phyloP scores from a whole-genome alignment of 2,797 vertebrate species.

The Liasis olivaceus region DNA sequence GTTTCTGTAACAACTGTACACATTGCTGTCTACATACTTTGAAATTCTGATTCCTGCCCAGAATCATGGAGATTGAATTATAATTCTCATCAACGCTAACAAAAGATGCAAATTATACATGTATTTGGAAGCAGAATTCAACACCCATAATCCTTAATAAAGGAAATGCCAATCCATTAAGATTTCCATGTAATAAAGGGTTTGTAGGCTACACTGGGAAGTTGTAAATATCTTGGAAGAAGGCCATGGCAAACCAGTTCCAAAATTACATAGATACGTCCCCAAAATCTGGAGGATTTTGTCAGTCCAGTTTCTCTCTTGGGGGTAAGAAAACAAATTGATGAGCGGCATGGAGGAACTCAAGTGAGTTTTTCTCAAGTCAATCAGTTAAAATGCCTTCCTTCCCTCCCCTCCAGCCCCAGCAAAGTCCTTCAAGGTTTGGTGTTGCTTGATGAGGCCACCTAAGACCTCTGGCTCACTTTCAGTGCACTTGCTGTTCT shows the following conservation, averaged over 20 bases:
- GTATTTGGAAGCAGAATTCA: neutral
- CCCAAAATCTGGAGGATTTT: neutral
- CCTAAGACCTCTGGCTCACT: neutral
- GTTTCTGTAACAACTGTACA: neutral
- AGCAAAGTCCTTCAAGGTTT: neutral
- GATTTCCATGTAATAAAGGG: neutral
- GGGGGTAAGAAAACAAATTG: neutral
- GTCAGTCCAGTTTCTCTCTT: neutral
- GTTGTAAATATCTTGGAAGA: neutral
- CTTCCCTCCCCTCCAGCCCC: neutral
- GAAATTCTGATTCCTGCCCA: neutral
- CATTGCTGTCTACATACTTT: neutral
- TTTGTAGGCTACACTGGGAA: neutral
- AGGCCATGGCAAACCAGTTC: neutral
- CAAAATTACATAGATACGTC: neutral
- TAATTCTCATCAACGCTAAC: neutral
- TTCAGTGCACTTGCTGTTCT: neutral
- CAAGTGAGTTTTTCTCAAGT: neutral
- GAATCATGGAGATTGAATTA: neutral
- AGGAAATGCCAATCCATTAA: neutral
- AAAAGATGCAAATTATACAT: neutral
- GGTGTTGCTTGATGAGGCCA: neutral
- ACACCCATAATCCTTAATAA: neutral
- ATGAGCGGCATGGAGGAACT: neutral
- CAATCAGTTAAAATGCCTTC: neutral